Evolutionary conservation across 1,140 invertebrate genomes (phyloP).

Genomic region (Ostrea edulis): DNA sequence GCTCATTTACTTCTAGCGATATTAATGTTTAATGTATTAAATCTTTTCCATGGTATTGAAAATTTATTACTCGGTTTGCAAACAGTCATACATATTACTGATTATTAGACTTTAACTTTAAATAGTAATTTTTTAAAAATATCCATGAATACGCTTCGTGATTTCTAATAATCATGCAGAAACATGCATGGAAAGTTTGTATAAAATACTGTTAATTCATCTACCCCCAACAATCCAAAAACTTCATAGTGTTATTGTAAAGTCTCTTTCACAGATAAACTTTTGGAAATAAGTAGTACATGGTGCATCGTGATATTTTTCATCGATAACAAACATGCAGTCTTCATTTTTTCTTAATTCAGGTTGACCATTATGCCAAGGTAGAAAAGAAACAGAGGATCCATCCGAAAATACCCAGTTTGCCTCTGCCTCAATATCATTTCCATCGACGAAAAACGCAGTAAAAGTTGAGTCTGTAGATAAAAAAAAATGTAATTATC

Average conservation of each 20-base stretch:
- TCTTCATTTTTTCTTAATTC: background rate
- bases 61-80: no score
- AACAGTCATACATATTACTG: no score
- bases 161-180: no score
- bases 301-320: slow-evolving; percentile 13
- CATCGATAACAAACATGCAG: background rate
- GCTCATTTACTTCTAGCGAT: no score
- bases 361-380: background rate
- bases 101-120: no score
- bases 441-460: background rate
- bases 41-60: no score
- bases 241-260: background rate
- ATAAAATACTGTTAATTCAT: no score
- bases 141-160: no score
- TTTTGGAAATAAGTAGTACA: background rate
- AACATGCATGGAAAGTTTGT: no score
- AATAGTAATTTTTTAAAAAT: no score
- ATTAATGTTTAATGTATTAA: no score
- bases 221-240: background rate
- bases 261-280: background rate
- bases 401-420: background rate
- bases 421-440: background rate
- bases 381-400: background rate
- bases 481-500: no score
- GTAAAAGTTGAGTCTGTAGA: background rate